These are phyloP conservation scores for Ypsolopha scabrella DNA, from an alignment of 2,888 invertebrate species.

Conservation along the genomic window DNA sequence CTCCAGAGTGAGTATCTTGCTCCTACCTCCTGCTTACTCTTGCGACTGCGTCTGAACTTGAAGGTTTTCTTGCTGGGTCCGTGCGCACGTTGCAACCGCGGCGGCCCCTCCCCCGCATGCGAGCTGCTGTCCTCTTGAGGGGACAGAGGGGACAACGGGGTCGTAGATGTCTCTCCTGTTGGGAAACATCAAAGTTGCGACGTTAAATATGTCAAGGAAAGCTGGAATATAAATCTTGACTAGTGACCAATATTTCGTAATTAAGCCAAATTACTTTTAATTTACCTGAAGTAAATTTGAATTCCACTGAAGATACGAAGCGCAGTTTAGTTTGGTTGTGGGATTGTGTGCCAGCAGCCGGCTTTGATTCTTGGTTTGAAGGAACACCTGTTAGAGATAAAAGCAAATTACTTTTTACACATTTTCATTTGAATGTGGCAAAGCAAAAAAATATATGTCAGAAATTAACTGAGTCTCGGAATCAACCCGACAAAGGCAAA, in stretches of 20 bases:
- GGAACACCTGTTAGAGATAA: background rate
- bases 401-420: background rate
- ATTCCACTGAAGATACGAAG: conserved; percentile 86
- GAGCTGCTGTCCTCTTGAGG: conserved; percentile 58
- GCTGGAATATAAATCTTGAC: no score
- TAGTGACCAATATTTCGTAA: no score
- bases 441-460: no score
- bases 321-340: conserved; percentile 74
- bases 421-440: no score
- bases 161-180: conserved; percentile 81
- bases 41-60: conserved; percentile 84
- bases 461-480: no score
- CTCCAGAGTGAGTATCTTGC: no score
- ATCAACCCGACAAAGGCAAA: no score
- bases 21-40: conserved; percentile 75
- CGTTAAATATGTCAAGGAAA: no score
- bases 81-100: conserved; percentile 89
- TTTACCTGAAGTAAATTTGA: conserved; percentile 83
- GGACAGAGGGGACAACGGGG: conserved; percentile 80
- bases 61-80: conserved; percentile 96
- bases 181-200: no score
- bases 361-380: conserved; percentile 16
- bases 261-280: conserved; percentile 4
- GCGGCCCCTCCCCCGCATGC: conserved; percentile 32
- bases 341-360: conserved; percentile 36